Conservation (phyloP, 2,797 vertebrate genomes). For the Acanthurus lineatus region DNA sequence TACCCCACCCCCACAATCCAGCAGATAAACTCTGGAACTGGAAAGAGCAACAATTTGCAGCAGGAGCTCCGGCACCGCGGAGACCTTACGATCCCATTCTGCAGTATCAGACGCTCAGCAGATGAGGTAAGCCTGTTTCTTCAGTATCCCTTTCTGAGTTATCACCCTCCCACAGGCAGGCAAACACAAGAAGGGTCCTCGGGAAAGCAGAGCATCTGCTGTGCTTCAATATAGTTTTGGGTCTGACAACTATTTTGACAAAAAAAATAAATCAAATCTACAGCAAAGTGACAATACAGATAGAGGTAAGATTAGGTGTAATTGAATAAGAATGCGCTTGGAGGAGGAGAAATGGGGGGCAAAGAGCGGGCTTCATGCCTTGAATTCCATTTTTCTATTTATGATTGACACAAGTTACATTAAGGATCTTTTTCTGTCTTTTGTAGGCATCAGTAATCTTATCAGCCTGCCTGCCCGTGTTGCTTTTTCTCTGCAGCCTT, state of each 20-base stretch:
- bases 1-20: constrained; percentile 5
- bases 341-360: constrained; percentile 10
- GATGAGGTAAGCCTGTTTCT: constrained; percentile 73
- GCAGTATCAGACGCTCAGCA: constrained; percentile 70
- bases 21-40: constrained; percentile 75
- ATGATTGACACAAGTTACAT: constrained; percentile 31
- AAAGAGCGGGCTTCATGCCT: constrained; percentile 22
- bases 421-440: constrained; percentile 37
- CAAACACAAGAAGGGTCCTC: constrained; percentile 39
- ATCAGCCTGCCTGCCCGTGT: constrained; percentile 37
- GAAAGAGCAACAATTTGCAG: constrained; percentile 76
- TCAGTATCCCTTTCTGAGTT: constrained; percentile 55
- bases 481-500: constrained; percentile 47
- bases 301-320: constrained; percentile 52
- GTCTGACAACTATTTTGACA: constrained; percentile 57
- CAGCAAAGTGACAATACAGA: constrained; percentile 48
- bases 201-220: constrained; percentile 22
- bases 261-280: constrained; percentile 64
- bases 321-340: constrained; percentile 62
- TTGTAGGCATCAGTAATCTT: constrained; percentile 45
- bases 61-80: constrained; percentile 58
- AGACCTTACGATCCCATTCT: constrained; percentile 79
- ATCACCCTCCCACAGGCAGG: constrained; percentile 65
- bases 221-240: constrained; percentile 51
- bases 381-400: constrained; percentile 55